Evolutionary conservation across 2,797 vertebrate genomes (phyloP), one percentile per base, ranked within the genome.

Genomic region (Sternarchorhynchus goeldii): DNA sequence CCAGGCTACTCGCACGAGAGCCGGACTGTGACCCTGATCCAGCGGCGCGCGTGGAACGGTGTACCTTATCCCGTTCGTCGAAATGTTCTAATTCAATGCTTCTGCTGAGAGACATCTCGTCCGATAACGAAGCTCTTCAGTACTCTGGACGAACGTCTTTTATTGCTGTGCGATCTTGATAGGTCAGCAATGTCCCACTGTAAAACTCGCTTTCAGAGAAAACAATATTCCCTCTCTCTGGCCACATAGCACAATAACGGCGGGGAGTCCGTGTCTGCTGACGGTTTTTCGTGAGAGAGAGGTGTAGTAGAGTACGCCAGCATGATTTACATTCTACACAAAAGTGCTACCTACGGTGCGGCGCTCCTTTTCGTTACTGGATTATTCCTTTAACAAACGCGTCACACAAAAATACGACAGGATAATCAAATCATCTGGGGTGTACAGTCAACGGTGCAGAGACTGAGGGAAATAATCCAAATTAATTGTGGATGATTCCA

Each of bases 11-110:
- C 3, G 95, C 96, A 79, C 94, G 86, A 80, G 96, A 95, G 7
- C 94, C 92, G 31, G 93, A 92, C 60, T 93, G 91, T 0, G 95
- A 94, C 2, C 81, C 92, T 84, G 79, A 90, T 64, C 63, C 92
- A 25, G 83, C 88, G 67, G 88, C 5, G 58, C 92, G 87, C 53
- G 88, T 73, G 73, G 95, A 93, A 79, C 93, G 90, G 6, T 92
- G 93, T 84, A 91, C 90, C 90, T 95, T 95, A 86, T 96, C 95
- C 55, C 96, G 93, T 81, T 98, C 97, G 14, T 98, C 96, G 16
- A 99, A 99, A 84, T 99, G 96, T 89, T 99, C 97, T 89, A 98
- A 89, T 89, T 98, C 97, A 20, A 98, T 93, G 81, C 93, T 95
- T 83, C 96, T 92, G 66, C 79, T 91, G 62, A 93, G 83, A 71